These are phyloP conservation scores for Guaruba guarouba DNA, from an alignment of 2,113 vertebrate species.

Conservation along the genomic window DNA sequence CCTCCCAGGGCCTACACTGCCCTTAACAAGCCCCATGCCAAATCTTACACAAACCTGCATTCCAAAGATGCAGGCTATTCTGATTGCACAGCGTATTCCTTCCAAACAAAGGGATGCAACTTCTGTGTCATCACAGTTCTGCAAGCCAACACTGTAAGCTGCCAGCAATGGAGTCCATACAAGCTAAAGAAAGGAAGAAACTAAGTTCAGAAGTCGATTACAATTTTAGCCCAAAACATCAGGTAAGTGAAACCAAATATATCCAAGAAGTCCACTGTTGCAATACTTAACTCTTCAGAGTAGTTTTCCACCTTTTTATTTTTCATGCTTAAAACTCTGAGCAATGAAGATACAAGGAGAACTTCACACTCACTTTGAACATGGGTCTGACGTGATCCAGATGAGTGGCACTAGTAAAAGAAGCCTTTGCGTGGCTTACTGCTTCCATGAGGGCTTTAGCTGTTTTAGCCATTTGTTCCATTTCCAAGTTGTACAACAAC, in stretches of 20 bases:
- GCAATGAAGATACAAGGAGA: not conserved
- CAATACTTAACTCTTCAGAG: not conserved
- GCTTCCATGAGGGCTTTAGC: slow-evolving; percentile 98
- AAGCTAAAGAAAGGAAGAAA: slow-evolving; percentile 76
- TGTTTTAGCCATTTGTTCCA: slow-evolving; percentile 99
- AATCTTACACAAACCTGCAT: slow-evolving; percentile 86
- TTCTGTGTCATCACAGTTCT: slow-evolving; percentile 96
- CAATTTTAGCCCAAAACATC: not conserved
- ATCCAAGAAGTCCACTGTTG: not conserved
- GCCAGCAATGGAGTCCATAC: slow-evolving; percentile 95
- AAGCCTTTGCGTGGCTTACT: slow-evolving; percentile 93
- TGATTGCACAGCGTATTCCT: slow-evolving; percentile 93
- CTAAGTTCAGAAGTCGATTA: not conserved
- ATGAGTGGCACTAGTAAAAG: slow-evolving; percentile 95
- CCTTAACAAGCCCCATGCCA: not conserved
- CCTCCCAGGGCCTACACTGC: not conserved
- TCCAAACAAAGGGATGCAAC: slow-evolving; percentile 94
- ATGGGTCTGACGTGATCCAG: slow-evolving; percentile 95
- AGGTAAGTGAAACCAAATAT: not conserved
- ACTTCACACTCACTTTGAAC: slow-evolving; percentile 88
- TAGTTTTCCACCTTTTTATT: not conserved
- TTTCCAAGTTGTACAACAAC: slow-evolving; percentile 94
- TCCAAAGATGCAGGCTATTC: slow-evolving; percentile 93
- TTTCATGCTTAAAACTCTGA: not conserved
- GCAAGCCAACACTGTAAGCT: slow-evolving; percentile 93